Evolutionary conservation across 1,140 invertebrate species (phyloP).

Genomic region (Paraescarpia echinospica): DNA sequence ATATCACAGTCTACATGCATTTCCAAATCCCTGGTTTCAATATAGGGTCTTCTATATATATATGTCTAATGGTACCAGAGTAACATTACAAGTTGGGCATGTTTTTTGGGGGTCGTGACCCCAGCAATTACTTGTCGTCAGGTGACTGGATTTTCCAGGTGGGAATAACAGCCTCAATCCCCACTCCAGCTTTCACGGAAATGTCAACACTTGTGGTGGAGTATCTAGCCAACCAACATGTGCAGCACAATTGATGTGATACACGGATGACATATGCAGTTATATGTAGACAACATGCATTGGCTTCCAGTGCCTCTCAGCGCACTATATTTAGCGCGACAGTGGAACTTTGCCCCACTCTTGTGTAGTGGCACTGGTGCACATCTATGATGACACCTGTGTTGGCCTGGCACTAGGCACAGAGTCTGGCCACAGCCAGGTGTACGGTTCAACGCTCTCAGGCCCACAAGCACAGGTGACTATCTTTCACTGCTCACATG

Average conservation of each 20-base stretch:
- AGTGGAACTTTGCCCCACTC: slow-evolving; percentile 3
- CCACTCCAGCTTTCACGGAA: background rate
- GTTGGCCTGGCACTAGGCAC: background rate
- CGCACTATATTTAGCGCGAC: background rate
- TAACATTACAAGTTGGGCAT: background rate
- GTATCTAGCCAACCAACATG: background rate
- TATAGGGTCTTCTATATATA: too few relatives aligned
- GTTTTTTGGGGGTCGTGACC: background rate
- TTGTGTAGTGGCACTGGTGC: background rate
- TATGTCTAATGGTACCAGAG: background rate
- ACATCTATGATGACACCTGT: background rate
- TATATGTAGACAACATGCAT: background rate
- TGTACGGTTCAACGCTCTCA: background rate
- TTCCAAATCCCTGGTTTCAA: background rate
- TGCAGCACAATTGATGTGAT: background rate
- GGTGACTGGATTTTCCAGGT: background rate
- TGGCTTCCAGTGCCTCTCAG: background rate
- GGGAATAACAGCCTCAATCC: background rate
- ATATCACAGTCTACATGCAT: background rate
- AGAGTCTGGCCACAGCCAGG: background rate
- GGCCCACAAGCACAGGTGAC: background rate
- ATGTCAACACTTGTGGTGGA: background rate
- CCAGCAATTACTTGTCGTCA: background rate
- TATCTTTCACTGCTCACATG: background rate
- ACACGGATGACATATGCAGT: background rate